Conservation (phyloP, 2,113 vertebrate species). For the Xenus cinereus region DNA sequence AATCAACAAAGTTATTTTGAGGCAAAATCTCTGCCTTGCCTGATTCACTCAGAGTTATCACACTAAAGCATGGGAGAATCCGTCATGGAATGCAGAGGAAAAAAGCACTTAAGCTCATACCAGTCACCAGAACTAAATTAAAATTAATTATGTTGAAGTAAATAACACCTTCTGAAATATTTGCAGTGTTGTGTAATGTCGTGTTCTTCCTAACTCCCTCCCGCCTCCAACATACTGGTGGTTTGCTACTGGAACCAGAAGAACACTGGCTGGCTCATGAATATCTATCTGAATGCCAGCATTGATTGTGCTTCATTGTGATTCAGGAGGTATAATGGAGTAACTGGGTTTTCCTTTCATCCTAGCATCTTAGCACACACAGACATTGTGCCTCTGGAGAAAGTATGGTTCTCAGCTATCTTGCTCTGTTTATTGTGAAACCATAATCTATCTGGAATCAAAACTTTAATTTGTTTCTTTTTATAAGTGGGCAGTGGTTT, state of each 20-base stretch:
- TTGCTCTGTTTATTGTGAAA: not conserved
- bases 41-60: not conserved
- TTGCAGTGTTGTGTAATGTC: not conserved
- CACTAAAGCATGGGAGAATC: not conserved
- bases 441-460: not conserved
- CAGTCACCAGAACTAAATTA: not conserved
- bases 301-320: not conserved
- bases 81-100: not conserved
- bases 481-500: not conserved
- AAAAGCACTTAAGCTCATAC: not conserved
- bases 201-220: not conserved
- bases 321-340: not conserved
- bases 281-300: slow-evolving; percentile 6
- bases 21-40: not conserved
- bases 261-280: not conserved
- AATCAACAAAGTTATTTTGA: not conserved
- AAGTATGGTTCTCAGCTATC: not conserved
- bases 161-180: not conserved
- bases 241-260: not conserved
- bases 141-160: not conserved
- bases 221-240: not conserved
- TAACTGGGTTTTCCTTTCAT: not conserved
- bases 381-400: not conserved
- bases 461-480: not conserved
- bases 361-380: not conserved